Base-by-base conservation (phyloP, 2,888 invertebrate species). In the Agrilus mali region DNA sequence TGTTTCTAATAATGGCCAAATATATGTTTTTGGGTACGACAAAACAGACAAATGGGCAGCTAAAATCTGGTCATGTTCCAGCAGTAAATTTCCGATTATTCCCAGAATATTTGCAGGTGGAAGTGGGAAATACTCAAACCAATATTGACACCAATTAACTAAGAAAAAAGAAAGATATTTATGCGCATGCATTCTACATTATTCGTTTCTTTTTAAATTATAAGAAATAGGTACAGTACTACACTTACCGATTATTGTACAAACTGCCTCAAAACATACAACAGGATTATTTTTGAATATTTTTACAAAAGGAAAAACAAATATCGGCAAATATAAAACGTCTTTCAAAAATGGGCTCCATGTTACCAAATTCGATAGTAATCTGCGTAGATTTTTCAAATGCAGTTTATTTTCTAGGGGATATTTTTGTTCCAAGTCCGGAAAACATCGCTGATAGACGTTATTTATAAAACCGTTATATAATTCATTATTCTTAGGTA, bases 111-210 rank as follows among this genome's bases (percentile, higher is more conserved):
- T 89, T 31, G 86, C 72, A 0, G 92, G 89, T 15, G 87, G 85
- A 53, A 87, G 71, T 1, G 92, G 92, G 53, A 84, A 81, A 63
- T 87, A 90, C 60, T 90, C 87, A 66, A 92, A 92, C 87, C 90
- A 92, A 53, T 86, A 72, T 55, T 86, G 84, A 56, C 88, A 86
- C 69, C 86, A 86, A 64, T 90, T 92, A n/a, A 82, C 74, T 60
- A 79, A 56, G 64, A 71, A 50, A 43, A 49, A 33, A 37, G n/a
- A n/a, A n/a, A n/a, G n/a, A n/a, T n/a, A n/a, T n/a, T n/a, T n/a
- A n/a, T n/a, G n/a, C n/a, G n/a, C n/a, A n/a, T n/a, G n/a, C 7
- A 41, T 20, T 38, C 3, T 13, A 40, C 8, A 3, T 42, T n/a
- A n/a, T n/a, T n/a, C n/a, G n/a, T n/a, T n/a, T n/a, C n/a, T n/a